Evolutionary conservation across 1,140 invertebrate species (phyloP), one percentile per base, ranked within the genome.

Genomic region (Macrobrachium nipponense): DNA sequence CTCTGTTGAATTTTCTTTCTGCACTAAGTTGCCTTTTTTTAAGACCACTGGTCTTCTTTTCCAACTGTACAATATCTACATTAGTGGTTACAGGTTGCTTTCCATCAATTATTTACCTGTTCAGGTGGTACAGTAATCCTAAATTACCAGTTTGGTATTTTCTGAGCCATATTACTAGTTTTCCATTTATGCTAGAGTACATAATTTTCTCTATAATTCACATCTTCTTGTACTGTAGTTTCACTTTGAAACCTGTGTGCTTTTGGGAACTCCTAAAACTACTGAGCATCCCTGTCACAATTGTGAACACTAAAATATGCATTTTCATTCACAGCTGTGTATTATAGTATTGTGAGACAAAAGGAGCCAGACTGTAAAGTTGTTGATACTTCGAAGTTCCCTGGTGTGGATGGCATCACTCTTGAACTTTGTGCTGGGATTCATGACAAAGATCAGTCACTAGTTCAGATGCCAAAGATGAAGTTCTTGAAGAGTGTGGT

Each of bases 381-480:
- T 3, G 94, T 98, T 86, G 95, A 98, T 90, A 92, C 94, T 6
- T 89, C 91, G 11, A 94, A 95, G 89, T 97, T 96, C 91, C 95
- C 96, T 17, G 93, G 94, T 1, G 92, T 92, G 0, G 89, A 95
- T 14, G 98, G 97, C 0, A 90, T 98, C 14, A 96, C 97, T 2
- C 90, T 98, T 73, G 98, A 99, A 92, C 93, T 99, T 77, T 99
- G 98, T 92, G 97, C 97, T 68, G 98, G 98, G 15, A 96, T 99
- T 85, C 94, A 98, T 27, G 98, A 99, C 91, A 98, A 99, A 91
- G 91, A 95, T 72, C 94, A 94, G 86, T 89, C 94, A 62, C 90
- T 96, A 66, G 92, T 92, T 72, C 95, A 98, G 98, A 97, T 88
- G 97, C 97, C 0, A 93, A 93, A 84, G 95, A 96, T 88, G 98